phyloP scores from a whole-genome alignment of 53 echinoderm and acorn worm genomes.

The Holothuria scabra region DNA sequence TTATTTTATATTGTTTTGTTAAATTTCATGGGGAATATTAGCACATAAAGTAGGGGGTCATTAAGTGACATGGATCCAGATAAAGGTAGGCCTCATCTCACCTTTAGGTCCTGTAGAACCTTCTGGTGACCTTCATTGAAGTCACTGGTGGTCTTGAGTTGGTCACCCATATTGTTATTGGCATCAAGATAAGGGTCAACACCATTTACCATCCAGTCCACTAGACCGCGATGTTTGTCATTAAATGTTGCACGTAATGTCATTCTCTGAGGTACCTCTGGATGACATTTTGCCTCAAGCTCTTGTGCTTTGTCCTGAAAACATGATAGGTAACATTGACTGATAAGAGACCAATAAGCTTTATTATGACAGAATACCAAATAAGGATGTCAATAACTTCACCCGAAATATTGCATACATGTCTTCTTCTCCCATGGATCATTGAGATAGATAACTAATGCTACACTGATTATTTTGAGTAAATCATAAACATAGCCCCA shows the following conservation, averaged over 20 bases:
- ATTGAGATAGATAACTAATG: too few species aligned
- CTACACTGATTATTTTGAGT: too few species aligned
- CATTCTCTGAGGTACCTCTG: slow-evolving; percentile 64
- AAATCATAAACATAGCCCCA: too few species aligned
- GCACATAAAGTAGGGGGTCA: too few species aligned
- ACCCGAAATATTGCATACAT: too few species aligned
- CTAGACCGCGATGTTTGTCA: slow-evolving; percentile 79
- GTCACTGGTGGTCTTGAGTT: slow-evolving; percentile 90
- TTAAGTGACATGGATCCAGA: too few species aligned
- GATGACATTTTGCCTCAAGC: slow-evolving; percentile 74
- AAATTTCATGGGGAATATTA: too few species aligned
- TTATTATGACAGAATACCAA: not conserved
- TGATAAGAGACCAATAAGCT: too few species aligned
- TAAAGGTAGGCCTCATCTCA: slow-evolving; percentile 46
- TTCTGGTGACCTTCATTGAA: slow-evolving; percentile 93
- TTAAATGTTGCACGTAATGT: slow-evolving; percentile 76
- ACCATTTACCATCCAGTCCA: slow-evolving; percentile 94
- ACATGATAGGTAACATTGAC: not conserved
- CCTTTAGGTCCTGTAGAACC: slow-evolving; percentile 83
- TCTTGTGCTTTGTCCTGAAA: slow-evolving; percentile 72
- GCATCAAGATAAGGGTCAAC: slow-evolving; percentile 85
- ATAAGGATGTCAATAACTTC: not conserved
- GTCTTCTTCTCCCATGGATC: too few species aligned
- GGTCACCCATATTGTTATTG: slow-evolving; percentile 89
- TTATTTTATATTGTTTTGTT: too few species aligned